Evolutionary conservation across 1,140 invertebrate species (phyloP), one percentile per base, ranked within the genome.

Genomic region (Akabosia matsudoensis): DNA sequence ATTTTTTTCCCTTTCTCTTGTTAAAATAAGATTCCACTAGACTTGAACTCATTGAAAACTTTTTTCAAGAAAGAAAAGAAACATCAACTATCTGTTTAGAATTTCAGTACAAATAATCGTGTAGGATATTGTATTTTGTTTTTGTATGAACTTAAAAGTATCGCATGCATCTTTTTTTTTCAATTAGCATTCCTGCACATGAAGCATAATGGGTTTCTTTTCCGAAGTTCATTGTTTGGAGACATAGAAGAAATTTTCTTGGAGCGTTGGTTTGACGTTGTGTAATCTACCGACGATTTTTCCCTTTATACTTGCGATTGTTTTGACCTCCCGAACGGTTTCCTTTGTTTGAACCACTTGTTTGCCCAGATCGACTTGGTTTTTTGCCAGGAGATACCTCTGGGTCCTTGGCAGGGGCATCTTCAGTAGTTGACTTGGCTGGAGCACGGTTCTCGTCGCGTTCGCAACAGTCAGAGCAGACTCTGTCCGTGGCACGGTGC

Each of bases 221-320:
- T 67, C 3, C 24, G 7, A 67, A 28, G 1, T 67, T 30, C n/a
- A n/a, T n/a, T n/a, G n/a, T n/a, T n/a, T n/a, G n/a, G n/a, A n/a
- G n/a, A n/a, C n/a, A n/a, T n/a, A n/a, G n/a, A n/a, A n/a, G n/a
- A n/a, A n/a, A n/a, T n/a, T n/a, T n/a, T n/a, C n/a, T n/a, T n/a
- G n/a, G n/a, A n/a, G n/a, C n/a, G n/a, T n/a, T n/a, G n/a, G n/a
- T n/a, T n/a, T n/a, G n/a, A n/a, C n/a, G n/a, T n/a, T n/a, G n/a
- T n/a, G n/a, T n/a, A 31, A 67, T 73, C 45, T 76, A 78, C 45
- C 77, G 77, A 26, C 77, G 77, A 71, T 76, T 78, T 31, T 76
- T 78, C 45, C 77, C 77, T 51, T 78, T 78, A 70, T 78, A 76
- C 54, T 74, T 76, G 1, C 61, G 22, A 30, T 67, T 67, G 61